These are phyloP conservation scores for Epistrophella euchroma DNA, from an alignment of 2,888 invertebrate genomes.

Conservation along the genomic window DNA sequence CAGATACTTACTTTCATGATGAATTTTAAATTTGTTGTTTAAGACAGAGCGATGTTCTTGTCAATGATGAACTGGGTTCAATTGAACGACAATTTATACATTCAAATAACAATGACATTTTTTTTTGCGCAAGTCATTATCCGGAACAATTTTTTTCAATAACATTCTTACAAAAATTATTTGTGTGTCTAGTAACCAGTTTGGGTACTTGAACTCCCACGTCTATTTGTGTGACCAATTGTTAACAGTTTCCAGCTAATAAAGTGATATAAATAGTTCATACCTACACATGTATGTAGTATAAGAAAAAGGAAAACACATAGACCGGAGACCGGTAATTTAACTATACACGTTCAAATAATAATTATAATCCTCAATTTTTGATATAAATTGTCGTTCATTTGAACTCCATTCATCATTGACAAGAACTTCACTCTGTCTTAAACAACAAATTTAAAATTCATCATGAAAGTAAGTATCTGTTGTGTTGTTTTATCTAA, in stretches of 20 bases:
- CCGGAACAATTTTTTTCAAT: neutral
- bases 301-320: neutral
- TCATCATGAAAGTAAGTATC: constrained; percentile 26
- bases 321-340: neutral
- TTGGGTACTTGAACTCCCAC: too few species aligned
- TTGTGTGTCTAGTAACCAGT: too few species aligned
- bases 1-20: constrained; percentile 21
- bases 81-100: constrained; percentile 10
- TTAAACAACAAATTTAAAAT: neutral
- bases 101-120: neutral
- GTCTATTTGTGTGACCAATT: too few species aligned
- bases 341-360: constrained; percentile 2
- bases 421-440: neutral
- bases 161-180: neutral
- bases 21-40: neutral
- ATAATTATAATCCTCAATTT: neutral
- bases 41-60: neutral
- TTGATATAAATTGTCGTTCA: neutral
- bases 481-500: neutral
- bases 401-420: constrained; percentile 3
- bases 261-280: too few species aligned
- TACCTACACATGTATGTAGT: too few species aligned
- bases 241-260: too few species aligned
- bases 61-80: constrained; percentile 7
- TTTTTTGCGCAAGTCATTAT: neutral